phyloP scores from a whole-genome alignment of 2,797 vertebrate species.

The Alosa sapidissima region DNA sequence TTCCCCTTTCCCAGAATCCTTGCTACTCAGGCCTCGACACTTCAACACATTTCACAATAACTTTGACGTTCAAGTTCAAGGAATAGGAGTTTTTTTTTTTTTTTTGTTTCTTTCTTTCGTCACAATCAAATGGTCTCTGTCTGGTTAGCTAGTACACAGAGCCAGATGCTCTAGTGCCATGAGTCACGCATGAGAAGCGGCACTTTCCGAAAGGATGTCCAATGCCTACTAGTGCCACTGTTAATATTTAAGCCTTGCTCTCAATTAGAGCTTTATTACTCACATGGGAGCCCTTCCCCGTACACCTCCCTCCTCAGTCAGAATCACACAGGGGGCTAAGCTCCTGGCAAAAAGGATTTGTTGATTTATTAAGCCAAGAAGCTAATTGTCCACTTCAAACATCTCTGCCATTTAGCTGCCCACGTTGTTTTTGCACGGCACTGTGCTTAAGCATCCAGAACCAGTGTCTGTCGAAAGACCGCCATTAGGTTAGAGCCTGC shows the following conservation, averaged over 20 bases:
- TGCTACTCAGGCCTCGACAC: neutral
- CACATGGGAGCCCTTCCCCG: conserved; percentile 53
- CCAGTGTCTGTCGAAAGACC: conserved; percentile 55
- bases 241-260: conserved; percentile 66
- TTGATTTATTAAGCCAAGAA: conserved; percentile 63
- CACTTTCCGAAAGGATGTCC: conserved; percentile 3
- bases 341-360: conserved; percentile 51
- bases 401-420: conserved; percentile 55
- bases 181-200: conserved; percentile 52
- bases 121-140: conserved; percentile 25
- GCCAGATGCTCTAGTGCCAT: conserved; percentile 59
- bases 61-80: neutral
- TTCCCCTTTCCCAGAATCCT: neutral
- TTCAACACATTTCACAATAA: neutral
- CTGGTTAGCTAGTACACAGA: conserved; percentile 59
- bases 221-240: conserved; percentile 28
- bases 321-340: conserved; percentile 12
- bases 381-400: conserved; percentile 58
- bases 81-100: too few relatives aligned
- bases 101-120: neutral
- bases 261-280: conserved; percentile 63
- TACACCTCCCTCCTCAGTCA: conserved; percentile 34
- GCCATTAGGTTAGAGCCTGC: conserved; percentile 57
- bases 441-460: conserved; percentile 41
- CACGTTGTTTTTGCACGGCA: conserved; percentile 37